A percentile compares a stretch with the other conserved stretches of the same genome.
Conservation (phyloP, 2,888 invertebrate species). For the Synergus japonicus region DNA sequence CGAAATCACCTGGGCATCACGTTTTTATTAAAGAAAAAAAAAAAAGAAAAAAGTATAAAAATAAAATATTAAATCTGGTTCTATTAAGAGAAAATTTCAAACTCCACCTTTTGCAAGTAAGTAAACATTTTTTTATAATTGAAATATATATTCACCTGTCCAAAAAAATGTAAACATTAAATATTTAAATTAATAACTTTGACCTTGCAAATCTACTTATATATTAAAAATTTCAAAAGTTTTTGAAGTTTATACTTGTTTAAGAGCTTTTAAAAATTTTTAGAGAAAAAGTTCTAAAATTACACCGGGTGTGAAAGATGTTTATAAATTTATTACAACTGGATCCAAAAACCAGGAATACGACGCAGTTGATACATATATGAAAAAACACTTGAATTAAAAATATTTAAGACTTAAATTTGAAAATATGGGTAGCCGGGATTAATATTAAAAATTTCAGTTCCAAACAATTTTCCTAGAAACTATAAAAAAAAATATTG, state of each 20-base stretch:
- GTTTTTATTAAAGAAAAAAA: background rate
- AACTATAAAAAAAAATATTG: background rate
- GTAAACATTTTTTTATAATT: background rate
- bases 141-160: background rate
- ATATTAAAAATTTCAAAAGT: background rate
- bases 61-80: background rate
- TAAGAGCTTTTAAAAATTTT: no score
- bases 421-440: background rate
- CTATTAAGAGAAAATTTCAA: background rate
- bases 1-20: conserved; percentile 1
- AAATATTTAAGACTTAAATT: background rate
- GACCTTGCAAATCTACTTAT: background rate
- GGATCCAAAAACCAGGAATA: background rate
- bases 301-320: background rate
- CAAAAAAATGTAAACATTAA: background rate
- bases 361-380: background rate
- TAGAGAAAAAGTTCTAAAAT: background rate
- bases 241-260: no score
- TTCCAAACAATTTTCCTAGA: background rate
- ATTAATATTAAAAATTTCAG: no score
- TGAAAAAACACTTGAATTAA: background rate
- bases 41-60: background rate
- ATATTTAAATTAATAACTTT: background rate
- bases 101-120: background rate
- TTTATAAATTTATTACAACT: no score